Evolutionary conservation across 2,113 vertebrate genomes (phyloP).

Genomic region (Phoenicopterus ruber): DNA sequence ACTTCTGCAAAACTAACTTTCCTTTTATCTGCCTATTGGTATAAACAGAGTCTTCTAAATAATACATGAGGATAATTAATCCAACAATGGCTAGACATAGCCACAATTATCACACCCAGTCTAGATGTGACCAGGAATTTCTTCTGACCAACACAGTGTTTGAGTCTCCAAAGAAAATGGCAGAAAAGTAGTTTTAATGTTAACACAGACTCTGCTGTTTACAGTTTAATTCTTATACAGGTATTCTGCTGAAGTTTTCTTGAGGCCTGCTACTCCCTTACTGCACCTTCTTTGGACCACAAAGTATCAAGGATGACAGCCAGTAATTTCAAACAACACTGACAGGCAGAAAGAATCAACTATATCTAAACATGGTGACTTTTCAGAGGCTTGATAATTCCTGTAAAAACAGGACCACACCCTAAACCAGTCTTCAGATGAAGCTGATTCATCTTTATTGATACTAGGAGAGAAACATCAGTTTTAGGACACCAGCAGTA

Average conservation of each 20-base stretch:
- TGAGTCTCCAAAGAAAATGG: background rate
- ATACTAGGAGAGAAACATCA: background rate
- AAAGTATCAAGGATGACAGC: background rate
- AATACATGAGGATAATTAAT: conserved; percentile 2
- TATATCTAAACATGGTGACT: background rate
- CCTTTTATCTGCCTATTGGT: conserved; percentile 8
- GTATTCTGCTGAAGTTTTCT: background rate
- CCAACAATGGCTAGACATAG: background rate
- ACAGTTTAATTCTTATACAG: background rate
- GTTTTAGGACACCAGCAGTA: background rate
- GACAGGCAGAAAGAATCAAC: background rate
- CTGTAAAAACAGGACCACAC: background rate
- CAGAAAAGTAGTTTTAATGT: background rate
- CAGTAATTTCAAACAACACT: background rate
- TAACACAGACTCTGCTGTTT: background rate
- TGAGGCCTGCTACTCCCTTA: background rate
- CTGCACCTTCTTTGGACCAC: background rate
- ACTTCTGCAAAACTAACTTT: conserved; percentile 15
- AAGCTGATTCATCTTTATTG: background rate
- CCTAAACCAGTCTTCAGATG: background rate
- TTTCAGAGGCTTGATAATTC: background rate
- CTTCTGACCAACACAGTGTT: background rate
- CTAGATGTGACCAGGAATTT: background rate
- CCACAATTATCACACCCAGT: background rate
- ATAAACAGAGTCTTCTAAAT: conserved; percentile 27